A percentile compares a stretch with the other conserved stretches of the same genome.
Evolutionary conservation across 2,113 vertebrate genomes (phyloP).

Genomic region (Ciconia stormi): DNA sequence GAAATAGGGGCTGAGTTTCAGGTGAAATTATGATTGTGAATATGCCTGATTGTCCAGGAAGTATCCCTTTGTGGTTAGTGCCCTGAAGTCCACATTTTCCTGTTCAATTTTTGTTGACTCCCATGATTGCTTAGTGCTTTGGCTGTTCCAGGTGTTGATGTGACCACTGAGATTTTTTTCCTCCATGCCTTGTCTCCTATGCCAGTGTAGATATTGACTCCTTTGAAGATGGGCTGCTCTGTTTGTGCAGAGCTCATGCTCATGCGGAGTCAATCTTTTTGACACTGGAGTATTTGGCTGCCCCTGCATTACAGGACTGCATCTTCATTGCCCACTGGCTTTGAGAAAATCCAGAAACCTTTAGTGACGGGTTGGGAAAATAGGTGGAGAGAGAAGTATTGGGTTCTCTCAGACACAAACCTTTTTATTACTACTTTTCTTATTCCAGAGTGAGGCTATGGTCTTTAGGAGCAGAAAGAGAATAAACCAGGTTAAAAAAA

Average conservation of each 20-base stretch:
- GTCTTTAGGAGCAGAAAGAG: not conserved
- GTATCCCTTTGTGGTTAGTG: not conserved
- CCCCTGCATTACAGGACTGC: rapidly evolving
- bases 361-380: not conserved
- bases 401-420: not conserved
- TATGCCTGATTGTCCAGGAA: not conserved
- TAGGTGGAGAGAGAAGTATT: not conserved
- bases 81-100: not conserved
- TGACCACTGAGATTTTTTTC: not conserved
- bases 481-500: not conserved
- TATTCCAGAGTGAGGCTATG: not conserved
- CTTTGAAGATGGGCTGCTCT: not conserved
- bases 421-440: not conserved
- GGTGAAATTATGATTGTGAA: not conserved
- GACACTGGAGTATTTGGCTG: not conserved
- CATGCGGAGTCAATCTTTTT: not conserved
- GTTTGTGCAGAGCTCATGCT: not conserved
- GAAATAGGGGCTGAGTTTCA: not conserved
- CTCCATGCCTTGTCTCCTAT: not conserved
- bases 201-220: not conserved
- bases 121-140: not conserved
- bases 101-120: not conserved
- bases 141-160: not conserved
- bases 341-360: not conserved
- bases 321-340: not conserved